Base-by-base conservation (phyloP, 2,888 invertebrate species). In the Caenorhabditis panamensis region DNA sequence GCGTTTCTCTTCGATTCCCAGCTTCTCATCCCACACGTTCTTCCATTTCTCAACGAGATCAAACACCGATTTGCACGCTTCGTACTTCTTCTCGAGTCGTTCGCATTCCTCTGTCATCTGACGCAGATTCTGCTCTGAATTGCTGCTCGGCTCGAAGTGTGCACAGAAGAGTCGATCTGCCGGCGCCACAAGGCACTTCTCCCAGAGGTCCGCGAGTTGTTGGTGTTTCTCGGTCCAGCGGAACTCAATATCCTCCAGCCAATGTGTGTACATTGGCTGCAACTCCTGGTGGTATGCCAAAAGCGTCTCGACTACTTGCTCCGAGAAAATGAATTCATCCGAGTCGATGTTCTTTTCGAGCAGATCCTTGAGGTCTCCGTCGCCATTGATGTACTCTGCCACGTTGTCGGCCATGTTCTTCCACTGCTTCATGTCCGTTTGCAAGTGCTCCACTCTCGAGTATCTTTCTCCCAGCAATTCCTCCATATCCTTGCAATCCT, bases 41-140 rank as follows among this genome's bases (percentile, higher is more conserved):
- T 68, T 79, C 79, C 79, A 79, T n/a, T 75, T 68, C 5, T 79
- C 79, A n/a, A 79, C 75, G 16, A 73, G 20, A 2, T 79, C 73
- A 31, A 62, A 73, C 16, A 79, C 68, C 1, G 36, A n/a, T 61
- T 41, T 49, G 24, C 73, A 79, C 9, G 68, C 31, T 13, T 20
- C 31, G 61, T 75, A 79, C 41, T 75, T 68, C 51, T 49, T 53
- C 44, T 59, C 51, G 20, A 79, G 41, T 26, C 64, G 49, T 3
- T 68, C 54, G 44, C 63, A 59, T 37, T 79, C 79, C 20, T 73
- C 64, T 0, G 16, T n/a, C 79, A 79, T 75, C 24, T 49, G 37
- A 4, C 8, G 11, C 1, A 79, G 31, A 11, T 24, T 24, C 13
- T 63, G n/a, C 18, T 73, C 75, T 9, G 68, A 64, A 18, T 79